A percentile compares a stretch with the other conserved stretches of the same genome.
These are phyloP conservation scores for Agrochola litura DNA, from an alignment of 2,888 invertebrate species.

Conservation along the genomic window DNA sequence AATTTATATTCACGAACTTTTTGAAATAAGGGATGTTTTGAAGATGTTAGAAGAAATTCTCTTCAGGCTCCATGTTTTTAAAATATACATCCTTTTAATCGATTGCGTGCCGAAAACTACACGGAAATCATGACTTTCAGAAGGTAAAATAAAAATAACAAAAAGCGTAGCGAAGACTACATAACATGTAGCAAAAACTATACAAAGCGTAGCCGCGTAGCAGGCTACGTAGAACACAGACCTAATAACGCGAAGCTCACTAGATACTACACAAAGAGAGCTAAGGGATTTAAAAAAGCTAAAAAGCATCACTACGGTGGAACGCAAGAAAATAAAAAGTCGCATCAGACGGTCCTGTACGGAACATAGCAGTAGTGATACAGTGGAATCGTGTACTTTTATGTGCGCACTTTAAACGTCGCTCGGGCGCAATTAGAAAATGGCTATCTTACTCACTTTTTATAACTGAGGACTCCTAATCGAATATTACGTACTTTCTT, in stretches of 20 bases:
- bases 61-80: not conserved
- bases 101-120: not conserved
- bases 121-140: not conserved
- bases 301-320: constrained; percentile 12
- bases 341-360: constrained; percentile 42
- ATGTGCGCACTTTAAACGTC: constrained; percentile 75
- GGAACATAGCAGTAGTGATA: constrained; percentile 63
- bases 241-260: constrained; percentile 28
- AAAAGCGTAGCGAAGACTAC: not conserved
- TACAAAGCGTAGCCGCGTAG: not conserved
- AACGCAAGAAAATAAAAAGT: constrained; percentile 41
- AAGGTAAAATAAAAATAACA: not conserved
- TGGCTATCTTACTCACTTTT: constrained; percentile 71
- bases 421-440: constrained; percentile 76
- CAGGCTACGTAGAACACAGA: constrained; percentile 32
- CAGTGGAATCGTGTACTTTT: constrained; percentile 70
- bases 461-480: constrained; percentile 50
- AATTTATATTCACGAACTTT: constrained; percentile 16
- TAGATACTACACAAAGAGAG: constrained; percentile 23
- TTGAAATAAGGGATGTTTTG: not conserved
- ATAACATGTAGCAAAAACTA: constrained; percentile 1
- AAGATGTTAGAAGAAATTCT: not conserved
- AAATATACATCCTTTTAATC: not conserved
- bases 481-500: constrained; percentile 46
- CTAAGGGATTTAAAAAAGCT: constrained; percentile 31